Conservation (phyloP, 2,888 invertebrate genomes). For the Argyresthia goedartella region DNA sequence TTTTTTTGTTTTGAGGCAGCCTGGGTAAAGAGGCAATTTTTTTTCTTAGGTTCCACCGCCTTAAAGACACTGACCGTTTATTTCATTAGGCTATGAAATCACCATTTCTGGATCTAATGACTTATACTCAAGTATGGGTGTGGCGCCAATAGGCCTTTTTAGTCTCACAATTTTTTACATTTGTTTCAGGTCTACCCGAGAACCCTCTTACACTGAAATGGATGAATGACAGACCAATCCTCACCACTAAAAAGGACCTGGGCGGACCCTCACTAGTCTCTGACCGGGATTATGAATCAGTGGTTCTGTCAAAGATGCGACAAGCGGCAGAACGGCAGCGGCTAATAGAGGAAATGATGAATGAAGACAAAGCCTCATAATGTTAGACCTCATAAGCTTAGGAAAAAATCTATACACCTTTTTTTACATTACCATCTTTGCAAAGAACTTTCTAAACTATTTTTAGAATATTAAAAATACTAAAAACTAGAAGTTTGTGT, state of each 20-base stretch:
- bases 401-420: background rate
- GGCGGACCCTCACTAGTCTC: conserved; percentile 55
- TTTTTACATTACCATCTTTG: background rate
- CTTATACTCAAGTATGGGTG: too few relatives aligned
- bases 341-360: conserved; percentile 77
- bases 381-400: background rate
- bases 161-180: too few relatives aligned
- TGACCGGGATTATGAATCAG: conserved; percentile 83
- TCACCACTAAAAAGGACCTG: conserved; percentile 39
- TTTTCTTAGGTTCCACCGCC: too few relatives aligned
- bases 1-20: too few relatives aligned
- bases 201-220: conserved; percentile 83
- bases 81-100: too few relatives aligned
- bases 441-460: too few relatives aligned
- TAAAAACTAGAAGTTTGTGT: background rate
- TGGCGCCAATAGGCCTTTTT: too few relatives aligned
- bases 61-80: too few relatives aligned
- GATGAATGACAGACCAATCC: conserved; percentile 66
- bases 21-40: too few relatives aligned
- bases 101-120: too few relatives aligned
- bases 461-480: too few relatives aligned
- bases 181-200: conserved; percentile 72
- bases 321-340: conserved; percentile 89
- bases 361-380: conserved; percentile 51
- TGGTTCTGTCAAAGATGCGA: conserved; percentile 83